Evolutionary conservation across 2,113 vertebrate genomes (phyloP).

Genomic region (Phylloscopus trochiloides): DNA sequence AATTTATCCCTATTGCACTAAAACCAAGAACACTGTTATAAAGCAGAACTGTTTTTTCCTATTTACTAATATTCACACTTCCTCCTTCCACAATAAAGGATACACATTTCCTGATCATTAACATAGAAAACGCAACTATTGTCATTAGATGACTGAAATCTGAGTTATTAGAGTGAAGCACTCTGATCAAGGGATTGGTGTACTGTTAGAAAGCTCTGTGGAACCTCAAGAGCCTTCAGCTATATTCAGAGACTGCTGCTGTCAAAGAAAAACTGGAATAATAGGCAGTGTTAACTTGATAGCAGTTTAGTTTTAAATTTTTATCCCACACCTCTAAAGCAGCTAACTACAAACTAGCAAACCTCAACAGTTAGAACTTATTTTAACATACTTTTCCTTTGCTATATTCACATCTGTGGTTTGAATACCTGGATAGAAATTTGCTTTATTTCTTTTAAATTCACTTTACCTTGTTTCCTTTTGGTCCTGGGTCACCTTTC

Average conservation of each 20-base stretch:
- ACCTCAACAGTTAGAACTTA: background rate
- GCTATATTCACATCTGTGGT: background rate
- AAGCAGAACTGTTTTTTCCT: background rate
- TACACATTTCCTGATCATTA: background rate
- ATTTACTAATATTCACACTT: background rate
- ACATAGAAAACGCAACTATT: background rate
- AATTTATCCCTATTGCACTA: background rate
- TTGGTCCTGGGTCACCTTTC: constrained; percentile 70
- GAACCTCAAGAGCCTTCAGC: background rate
- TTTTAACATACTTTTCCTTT: background rate
- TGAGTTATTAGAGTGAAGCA: background rate
- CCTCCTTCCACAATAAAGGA: background rate
- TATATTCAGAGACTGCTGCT: background rate
- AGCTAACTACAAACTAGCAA: background rate
- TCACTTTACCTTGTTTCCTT: constrained; percentile 70
- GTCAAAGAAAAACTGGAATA: background rate
- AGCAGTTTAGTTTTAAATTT: background rate
- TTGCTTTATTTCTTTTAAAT: background rate
- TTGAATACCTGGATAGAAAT: background rate
- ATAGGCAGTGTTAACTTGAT: background rate
- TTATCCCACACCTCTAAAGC: background rate
- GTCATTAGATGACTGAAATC: background rate
- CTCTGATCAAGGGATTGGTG: background rate
- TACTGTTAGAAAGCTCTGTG: background rate
- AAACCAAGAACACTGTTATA: background rate